Percentiles rank a stretch among this genome's conserved stretches.
These are phyloP conservation scores for Dorcus parallelipipedus DNA, from an alignment of 2,888 invertebrate genomes.

Conservation along the genomic window DNA sequence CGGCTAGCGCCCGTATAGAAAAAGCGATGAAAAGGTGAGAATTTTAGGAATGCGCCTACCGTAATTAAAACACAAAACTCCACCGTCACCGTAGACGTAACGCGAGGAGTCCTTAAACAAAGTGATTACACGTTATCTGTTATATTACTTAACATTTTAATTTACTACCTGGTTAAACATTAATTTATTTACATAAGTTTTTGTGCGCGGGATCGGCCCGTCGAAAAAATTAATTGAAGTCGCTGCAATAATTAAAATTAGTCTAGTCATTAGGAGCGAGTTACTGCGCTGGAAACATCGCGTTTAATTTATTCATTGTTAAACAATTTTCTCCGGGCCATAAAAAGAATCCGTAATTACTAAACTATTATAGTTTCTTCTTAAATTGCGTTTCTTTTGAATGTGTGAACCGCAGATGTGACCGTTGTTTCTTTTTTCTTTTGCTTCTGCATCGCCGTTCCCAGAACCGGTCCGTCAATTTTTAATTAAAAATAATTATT, in stretches of 20 bases:
- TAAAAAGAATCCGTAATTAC: too few species aligned
- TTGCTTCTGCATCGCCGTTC: not conserved
- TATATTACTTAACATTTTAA: slow-evolving; percentile 11
- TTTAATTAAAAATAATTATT: too few species aligned
- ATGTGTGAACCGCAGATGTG: too few species aligned
- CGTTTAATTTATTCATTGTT: too few species aligned
- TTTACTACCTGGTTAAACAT: slow-evolving; percentile 16
- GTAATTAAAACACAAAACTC: slow-evolving; percentile 9
- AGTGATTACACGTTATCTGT: slow-evolving; percentile 13
- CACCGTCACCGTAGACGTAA: slow-evolving; percentile 8
- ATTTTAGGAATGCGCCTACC: slow-evolving; percentile 11
- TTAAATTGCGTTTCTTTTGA: too few species aligned
- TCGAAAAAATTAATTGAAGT: too few species aligned
- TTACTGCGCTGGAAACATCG: too few species aligned
- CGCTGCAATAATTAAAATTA: too few species aligned
- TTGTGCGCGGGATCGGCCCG: not conserved
- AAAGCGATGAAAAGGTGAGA: slow-evolving; percentile 2
- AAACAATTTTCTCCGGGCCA: too few species aligned
- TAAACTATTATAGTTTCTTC: too few species aligned
- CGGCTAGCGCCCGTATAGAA: not conserved
- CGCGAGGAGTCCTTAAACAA: slow-evolving; percentile 14
- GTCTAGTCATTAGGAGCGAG: too few species aligned
- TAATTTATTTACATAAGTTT: slow-evolving; percentile 11
- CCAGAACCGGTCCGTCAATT: too few species aligned
- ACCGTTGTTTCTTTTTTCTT: not conserved